A percentile compares a stretch with the other conserved stretches of the same genome.
Conservation (phyloP, 2,888 invertebrate genomes). For the Limnephilus marmoratus region DNA sequence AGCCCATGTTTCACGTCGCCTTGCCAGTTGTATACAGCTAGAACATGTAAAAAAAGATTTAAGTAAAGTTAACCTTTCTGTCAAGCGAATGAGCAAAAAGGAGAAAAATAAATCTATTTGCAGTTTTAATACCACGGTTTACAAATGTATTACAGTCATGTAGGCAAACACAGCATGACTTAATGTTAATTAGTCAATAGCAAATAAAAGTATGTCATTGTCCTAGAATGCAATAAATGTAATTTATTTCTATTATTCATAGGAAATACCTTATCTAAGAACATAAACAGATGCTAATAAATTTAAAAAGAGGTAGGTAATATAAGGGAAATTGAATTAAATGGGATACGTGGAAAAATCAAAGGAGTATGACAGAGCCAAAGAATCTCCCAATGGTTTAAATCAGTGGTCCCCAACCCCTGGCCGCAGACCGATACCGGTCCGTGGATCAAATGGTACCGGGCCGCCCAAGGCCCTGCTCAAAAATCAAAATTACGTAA, state of each 20-base stretch:
- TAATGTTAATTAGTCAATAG: background rate
- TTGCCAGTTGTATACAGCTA: constrained; percentile 95
- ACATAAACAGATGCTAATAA: background rate
- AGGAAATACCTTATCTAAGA: background rate
- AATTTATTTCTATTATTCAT: background rate
- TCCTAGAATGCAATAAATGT: background rate
- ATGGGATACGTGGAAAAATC: background rate
- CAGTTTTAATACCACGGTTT: background rate
- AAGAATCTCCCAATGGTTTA: background rate
- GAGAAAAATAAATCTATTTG: background rate
- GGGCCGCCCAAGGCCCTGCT: too few species aligned
- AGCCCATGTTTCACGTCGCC: constrained; percentile 88
- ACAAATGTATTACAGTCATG: background rate
- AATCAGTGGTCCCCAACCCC: too few species aligned
- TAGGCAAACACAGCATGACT: background rate
- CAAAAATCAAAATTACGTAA: too few species aligned
- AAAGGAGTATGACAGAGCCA: background rate
- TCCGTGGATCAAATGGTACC: too few species aligned
- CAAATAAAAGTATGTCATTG: background rate
- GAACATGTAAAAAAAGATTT: constrained; percentile 68
- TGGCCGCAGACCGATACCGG: too few species aligned
- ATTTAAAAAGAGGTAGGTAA: background rate
- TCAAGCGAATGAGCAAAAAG: background rate
- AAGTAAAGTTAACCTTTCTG: background rate
- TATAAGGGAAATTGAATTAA: background rate